Conservation (phyloP, 1,140 invertebrate genomes). For the Stegodyphus mimosarum region DNA sequence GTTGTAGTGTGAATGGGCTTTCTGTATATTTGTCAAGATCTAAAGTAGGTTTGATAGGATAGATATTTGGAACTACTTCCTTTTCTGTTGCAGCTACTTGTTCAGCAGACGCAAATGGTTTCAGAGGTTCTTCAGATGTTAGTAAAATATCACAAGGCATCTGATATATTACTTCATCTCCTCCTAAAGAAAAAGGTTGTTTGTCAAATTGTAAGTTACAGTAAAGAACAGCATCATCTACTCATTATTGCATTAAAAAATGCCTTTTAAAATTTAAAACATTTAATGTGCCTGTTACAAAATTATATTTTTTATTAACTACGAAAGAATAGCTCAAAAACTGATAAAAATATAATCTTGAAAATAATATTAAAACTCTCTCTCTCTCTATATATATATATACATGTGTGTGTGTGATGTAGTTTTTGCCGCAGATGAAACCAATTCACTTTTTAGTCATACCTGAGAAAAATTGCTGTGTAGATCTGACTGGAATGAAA, state of each 20-base stretch:
- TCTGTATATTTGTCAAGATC: constrained; percentile 29
- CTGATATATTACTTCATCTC: constrained; percentile 13
- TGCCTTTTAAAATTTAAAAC: constrained; percentile 2
- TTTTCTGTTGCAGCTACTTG: constrained; percentile 25
- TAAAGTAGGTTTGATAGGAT: constrained; percentile 40
- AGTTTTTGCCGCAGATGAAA: no score
- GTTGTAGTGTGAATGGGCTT: neutral
- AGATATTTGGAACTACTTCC: constrained; percentile 24
- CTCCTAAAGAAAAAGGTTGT: constrained; percentile 1
- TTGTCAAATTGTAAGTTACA: no score
- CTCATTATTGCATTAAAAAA: neutral
- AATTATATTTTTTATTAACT: no score
- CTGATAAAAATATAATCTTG: no score
- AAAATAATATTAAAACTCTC: no score
- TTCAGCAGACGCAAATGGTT: constrained; percentile 13
- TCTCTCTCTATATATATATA: no score
- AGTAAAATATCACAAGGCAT: constrained; percentile 26
- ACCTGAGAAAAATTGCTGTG: no score
- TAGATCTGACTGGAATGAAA: no score
- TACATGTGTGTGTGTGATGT: no score
- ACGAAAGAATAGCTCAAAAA: no score
- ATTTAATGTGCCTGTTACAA: neutral
- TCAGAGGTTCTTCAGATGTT: constrained; percentile 10
- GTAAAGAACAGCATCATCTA: neutral
- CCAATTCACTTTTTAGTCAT: no score